These are phyloP conservation scores for Cariama cristata DNA, from an alignment of 2,113 vertebrate species.

Conservation along the genomic window DNA sequence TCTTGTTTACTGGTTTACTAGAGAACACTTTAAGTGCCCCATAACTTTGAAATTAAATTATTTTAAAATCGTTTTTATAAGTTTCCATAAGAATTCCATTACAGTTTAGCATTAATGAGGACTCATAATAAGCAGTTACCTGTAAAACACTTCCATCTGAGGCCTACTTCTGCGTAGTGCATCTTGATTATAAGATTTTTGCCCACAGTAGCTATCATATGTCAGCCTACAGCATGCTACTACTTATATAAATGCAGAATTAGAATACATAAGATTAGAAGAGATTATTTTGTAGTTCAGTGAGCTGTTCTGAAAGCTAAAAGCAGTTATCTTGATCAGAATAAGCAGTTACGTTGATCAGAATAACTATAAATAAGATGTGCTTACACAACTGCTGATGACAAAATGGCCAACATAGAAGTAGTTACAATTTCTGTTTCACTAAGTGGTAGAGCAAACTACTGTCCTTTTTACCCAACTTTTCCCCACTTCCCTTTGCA, in stretches of 20 bases:
- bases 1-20: not conserved
- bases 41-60: conserved; percentile 17
- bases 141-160: not conserved
- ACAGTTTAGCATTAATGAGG: not conserved
- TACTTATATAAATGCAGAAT: not conserved
- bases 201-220: not conserved
- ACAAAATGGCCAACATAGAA: not conserved
- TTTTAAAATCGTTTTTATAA: not conserved
- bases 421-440: not conserved
- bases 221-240: not conserved
- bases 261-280: not conserved
- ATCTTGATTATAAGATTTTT: not conserved
- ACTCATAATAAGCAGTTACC: not conserved
- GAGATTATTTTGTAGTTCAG: not conserved
- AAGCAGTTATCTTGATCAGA: not conserved
- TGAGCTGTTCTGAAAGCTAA: not conserved
- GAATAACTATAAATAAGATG: not conserved
- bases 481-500: not conserved
- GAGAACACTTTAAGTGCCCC: not conserved
- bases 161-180: not conserved
- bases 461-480: not conserved
- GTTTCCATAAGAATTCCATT: not conserved
- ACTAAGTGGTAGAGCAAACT: not conserved
- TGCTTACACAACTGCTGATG: not conserved
- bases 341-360: not conserved